phyloP scores from a whole-genome alignment of 2,113 vertebrate species.

The Hoplias malabaricus region DNA sequence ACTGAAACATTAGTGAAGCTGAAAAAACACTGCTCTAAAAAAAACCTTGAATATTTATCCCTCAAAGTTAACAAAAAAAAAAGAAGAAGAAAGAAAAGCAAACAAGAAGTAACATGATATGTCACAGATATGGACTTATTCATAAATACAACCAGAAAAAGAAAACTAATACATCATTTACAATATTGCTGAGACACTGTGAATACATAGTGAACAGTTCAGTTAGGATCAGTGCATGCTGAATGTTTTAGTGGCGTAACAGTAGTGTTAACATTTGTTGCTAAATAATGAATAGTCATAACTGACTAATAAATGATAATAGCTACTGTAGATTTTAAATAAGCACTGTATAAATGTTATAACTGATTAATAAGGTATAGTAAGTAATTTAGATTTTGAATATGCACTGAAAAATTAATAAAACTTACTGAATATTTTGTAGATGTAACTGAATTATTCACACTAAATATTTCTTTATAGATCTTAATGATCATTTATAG shows the following conservation, averaged over 20 bases:
- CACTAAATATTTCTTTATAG: too few species aligned
- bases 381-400: background rate
- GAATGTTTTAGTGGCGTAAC: background rate
- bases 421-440: background rate
- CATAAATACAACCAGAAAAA: too few species aligned
- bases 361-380: background rate
- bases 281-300: background rate
- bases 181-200: too few species aligned
- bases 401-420: background rate
- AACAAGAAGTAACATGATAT: background rate
- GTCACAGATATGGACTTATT: too few species aligned
- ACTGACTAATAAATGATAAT: background rate
- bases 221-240: background rate
- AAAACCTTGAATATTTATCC: constrained; percentile 2
- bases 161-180: too few species aligned
- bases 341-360: too few species aligned
- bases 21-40: background rate
- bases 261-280: too few species aligned
- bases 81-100: background rate
- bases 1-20: background rate
- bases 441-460: background rate
- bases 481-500: background rate
- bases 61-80: background rate
- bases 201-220: too few species aligned
- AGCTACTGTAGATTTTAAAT: background rate